Conservation (phyloP, 1,140 invertebrate genomes). For the Ganaspis sp. region DNA sequence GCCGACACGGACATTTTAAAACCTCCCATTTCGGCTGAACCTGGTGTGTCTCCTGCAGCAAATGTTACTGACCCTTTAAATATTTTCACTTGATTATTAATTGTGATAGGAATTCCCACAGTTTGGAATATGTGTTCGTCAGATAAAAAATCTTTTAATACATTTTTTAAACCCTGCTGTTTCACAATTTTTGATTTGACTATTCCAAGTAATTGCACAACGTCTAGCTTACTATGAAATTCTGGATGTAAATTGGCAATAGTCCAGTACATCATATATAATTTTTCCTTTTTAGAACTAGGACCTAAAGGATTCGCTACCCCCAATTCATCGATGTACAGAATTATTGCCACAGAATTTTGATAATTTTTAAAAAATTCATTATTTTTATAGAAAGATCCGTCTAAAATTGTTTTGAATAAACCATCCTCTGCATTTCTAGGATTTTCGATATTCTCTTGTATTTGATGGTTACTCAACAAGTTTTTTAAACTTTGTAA, state of each 20-base stretch:
- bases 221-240: slow-evolving; percentile 18
- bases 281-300: slow-evolving; percentile 34
- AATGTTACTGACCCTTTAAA: slow-evolving; percentile 40
- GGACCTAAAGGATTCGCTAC: background rate
- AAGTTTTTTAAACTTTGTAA: slow-evolving; percentile 34
- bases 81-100: background rate
- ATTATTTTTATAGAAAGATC: slow-evolving; percentile 35
- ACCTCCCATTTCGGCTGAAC: slow-evolving; percentile 40
- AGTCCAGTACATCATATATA: slow-evolving; percentile 39
- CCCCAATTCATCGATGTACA: slow-evolving; percentile 35
- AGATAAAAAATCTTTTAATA: background rate
- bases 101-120: background rate
- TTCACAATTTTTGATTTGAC: slow-evolving; percentile 25
- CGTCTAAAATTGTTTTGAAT: slow-evolving; percentile 40
- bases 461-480: slow-evolving; percentile 28
- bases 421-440: background rate
- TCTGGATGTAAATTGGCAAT: slow-evolving; percentile 32
- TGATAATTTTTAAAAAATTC: slow-evolving; percentile 32
- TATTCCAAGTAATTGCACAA: slow-evolving; percentile 32
- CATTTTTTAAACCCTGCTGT: background rate
- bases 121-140: background rate
- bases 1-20: slow-evolving; percentile 43
- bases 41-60: slow-evolving; percentile 42
- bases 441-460: background rate
- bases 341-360: slow-evolving; percentile 39